Evolutionary conservation across 1,140 invertebrate species (phyloP), one percentile per base, ranked within the genome.

Genomic region (Apis laboriosa): DNA sequence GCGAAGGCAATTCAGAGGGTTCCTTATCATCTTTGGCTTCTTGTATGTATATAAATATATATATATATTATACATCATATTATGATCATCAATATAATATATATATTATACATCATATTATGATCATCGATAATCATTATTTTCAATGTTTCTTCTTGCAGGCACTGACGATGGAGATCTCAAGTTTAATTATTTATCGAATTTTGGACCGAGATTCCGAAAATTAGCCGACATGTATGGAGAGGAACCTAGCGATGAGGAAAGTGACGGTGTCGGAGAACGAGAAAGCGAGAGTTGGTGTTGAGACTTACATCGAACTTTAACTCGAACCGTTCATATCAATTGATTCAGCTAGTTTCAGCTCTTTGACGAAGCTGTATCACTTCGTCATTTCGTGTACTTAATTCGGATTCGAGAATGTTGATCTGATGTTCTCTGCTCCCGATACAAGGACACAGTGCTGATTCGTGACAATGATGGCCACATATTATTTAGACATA

Each of bases 211-310:
- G 58, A 95, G 98, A 79, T 99, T 99, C 95, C 96, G 98, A 86
- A 99, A 99, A 91, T 95, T 99, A 76, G 98, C 99, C 13, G 98
- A 99, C 91, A 99, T 99, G 98, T 99, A 99, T 93, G 98, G 98
- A 21, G 97, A 98, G 90, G 97, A 97, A 84, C 97, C 97, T 21
- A 97, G 97, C 89, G 97, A 98, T 89, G 97, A 97, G 70, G 96
- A 96, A 67, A 96, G 96, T 83, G 95, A 96, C 85, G 95, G 95
- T 70, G 96, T 96, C 19, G 96, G 96, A 76, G 96, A 96, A 90
- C 91, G 94, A 13, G 93, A 94, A 56, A 95, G 94, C 78, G 97
- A 97, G 92, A 97, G 96, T 75, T 97, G 97, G 97, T 97, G 96
- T 95, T 97, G 92, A 94, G 85, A 80, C 49, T 63, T 15, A 11